phyloP scores from a whole-genome alignment of 2,113 vertebrate genomes.

The Scomber colias region DNA sequence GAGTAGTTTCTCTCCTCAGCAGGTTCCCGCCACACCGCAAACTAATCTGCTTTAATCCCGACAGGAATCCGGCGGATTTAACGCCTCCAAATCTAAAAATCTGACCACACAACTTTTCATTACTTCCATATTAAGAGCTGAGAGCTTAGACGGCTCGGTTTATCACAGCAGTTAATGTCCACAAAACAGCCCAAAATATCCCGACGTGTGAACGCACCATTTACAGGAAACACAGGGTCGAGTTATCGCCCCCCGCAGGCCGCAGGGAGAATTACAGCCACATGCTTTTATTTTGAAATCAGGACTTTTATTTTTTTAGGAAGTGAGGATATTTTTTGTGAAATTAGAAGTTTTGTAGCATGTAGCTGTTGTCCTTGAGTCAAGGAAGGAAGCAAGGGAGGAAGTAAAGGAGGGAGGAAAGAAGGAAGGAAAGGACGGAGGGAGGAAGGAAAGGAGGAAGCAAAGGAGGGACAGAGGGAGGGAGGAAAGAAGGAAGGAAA shows the following conservation, averaged over 20 bases:
- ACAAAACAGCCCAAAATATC: conserved; percentile 36
- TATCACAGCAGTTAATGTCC: conserved; percentile 42
- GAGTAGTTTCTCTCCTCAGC: conserved; percentile 1
- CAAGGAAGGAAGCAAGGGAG: too few species aligned
- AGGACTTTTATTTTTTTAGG: too few species aligned
- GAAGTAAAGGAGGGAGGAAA: too few species aligned
- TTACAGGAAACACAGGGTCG: too few species aligned
- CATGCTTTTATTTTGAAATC: too few species aligned
- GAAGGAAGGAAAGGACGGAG: too few species aligned
- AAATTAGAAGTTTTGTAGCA: too few species aligned
- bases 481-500: too few species aligned
- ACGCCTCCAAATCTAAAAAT: conserved; percentile 37
- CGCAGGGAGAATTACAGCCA: neutral
- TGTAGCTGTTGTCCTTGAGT: too few species aligned
- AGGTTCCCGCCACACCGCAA: conserved; percentile 12
- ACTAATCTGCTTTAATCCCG: conserved; percentile 67
- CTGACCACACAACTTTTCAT: conserved; percentile 59
- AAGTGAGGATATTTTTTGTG: too few species aligned
- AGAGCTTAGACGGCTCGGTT: conserved; percentile 39
- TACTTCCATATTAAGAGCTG: conserved; percentile 65
- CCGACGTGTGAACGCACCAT: neutral
- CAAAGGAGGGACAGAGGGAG: too few species aligned
- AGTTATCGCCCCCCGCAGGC: neutral
- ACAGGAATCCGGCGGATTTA: conserved; percentile 59
- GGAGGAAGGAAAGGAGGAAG: too few species aligned